These are phyloP conservation scores for Nomada fabriciana DNA, from an alignment of 2,888 invertebrate species.

Conservation along the genomic window DNA sequence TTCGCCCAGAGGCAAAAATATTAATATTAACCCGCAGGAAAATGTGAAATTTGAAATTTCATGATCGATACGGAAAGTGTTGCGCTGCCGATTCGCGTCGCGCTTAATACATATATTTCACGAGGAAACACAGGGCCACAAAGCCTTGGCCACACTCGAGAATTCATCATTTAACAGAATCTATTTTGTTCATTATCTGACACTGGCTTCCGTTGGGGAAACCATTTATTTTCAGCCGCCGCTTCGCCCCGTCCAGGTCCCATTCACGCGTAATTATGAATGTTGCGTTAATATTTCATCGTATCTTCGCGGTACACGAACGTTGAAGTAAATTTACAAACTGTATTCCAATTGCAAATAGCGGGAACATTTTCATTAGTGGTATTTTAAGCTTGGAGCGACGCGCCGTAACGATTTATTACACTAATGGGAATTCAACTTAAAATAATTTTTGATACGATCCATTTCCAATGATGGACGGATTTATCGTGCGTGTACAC, in stretches of 20 bases:
- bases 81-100: neutral
- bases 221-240: constrained; percentile 18
- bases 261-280: constrained; percentile 26
- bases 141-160: neutral
- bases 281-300: constrained; percentile 25
- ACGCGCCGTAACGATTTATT: no score
- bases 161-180: constrained; percentile 30
- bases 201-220: constrained; percentile 5
- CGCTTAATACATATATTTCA: constrained; percentile 25
- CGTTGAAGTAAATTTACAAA: neutral
- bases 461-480: no score
- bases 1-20: no score
- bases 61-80: constrained; percentile 22
- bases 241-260: neutral
- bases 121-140: constrained; percentile 13
- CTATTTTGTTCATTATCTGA: constrained; percentile 33
- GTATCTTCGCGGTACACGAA: neutral
- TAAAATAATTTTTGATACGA: no score
- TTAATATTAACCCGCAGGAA: no score
- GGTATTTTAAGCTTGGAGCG: neutral
- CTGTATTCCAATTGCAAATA: neutral
- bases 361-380: neutral
- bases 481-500: no score
- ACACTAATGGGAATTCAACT: no score
- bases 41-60: constrained; percentile 1